Evolutionary conservation across 2,888 invertebrate species (phyloP).

Genomic region (Apamea sordens): DNA sequence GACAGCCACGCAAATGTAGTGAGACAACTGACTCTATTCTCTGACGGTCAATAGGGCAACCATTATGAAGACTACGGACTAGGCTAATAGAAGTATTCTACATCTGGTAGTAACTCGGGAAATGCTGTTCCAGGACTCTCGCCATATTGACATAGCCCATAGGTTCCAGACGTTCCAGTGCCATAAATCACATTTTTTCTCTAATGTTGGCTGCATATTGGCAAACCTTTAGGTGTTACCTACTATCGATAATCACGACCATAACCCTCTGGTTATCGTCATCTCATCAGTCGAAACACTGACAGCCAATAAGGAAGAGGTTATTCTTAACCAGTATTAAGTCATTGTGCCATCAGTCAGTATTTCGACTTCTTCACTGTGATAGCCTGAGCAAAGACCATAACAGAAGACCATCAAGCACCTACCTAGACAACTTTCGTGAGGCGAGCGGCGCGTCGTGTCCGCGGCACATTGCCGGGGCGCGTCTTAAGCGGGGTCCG

Average conservation of each 20-base stretch:
- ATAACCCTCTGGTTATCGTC: not conserved
- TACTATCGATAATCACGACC: not conserved
- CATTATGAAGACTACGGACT: not conserved
- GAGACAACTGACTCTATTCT: no score
- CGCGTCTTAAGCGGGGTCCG: slow-evolving; percentile 74
- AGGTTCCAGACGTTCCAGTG: not conserved
- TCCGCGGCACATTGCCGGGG: slow-evolving; percentile 61
- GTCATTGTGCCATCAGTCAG: not conserved
- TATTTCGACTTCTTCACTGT: not conserved
- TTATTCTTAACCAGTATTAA: not conserved
- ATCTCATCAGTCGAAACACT: not conserved
- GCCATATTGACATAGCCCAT: not conserved
- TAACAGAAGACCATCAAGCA: not conserved
- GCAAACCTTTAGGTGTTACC: not conserved
- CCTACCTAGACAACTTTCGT: slow-evolving; percentile 81
- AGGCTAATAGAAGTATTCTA: not conserved
- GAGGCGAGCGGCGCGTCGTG: slow-evolving; percentile 71
- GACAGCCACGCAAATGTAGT: not conserved
- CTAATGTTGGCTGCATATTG: not conserved
- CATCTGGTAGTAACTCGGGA: not conserved
- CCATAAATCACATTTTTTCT: not conserved
- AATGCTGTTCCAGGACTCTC: not conserved
- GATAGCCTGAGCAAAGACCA: not conserved
- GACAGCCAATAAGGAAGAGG: not conserved
- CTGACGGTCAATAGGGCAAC: not conserved